Base-by-base conservation (phyloP, 2,888 invertebrate genomes). In the Zaprionus bogoriensis region DNA sequence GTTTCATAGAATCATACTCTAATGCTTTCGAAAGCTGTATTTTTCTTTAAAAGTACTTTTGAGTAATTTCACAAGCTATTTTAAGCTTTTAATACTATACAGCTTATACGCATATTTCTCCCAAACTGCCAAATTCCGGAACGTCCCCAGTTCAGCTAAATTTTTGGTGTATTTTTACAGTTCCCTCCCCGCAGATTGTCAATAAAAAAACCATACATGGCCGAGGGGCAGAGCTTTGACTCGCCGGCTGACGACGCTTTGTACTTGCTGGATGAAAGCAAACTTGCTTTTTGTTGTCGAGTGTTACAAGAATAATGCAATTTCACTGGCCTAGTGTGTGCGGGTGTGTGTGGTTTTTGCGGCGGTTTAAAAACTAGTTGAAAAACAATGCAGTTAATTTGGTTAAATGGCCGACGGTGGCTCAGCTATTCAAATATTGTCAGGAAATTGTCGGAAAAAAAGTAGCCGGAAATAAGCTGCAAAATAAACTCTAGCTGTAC, bases 301-400 rank as follows among this genome's bases (percentile, higher is more conserved):
- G 38, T 41, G 61, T 38, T 48, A 41, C 23, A 59, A 60, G 59
- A 73, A 58, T 59, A 54, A 64, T 39, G 60, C 47, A 52, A 45
- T 67, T 67, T 53, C 27, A 7, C 42, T 39, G 32, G 32, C n/a
- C n/a, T 61, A 57, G 42, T 23, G 7, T 46, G 20, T 42, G 32
- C 54, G 30, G 42, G 55, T 30, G n/a, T n/a, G n/a, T n/a, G n/a
- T n/a, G n/a, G n/a, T 51, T 10, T 38, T 47, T 52, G 48, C 46
- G 27, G 50, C 10, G 53, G 32, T 38, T 36, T 44, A 42, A 57
- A 62, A 57, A 53, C 23, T 17, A 45, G 32, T 59, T 25, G 44
- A 36, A 17, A 30, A 38, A 32, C 46, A 54, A 64, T 60, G 17
- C 61, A 65, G 69, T 77, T 84, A 81, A 80, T 81, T 73, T 83